phyloP scores from a whole-genome alignment of 2,113 vertebrate species.

The Chloropsis hardwickii region DNA sequence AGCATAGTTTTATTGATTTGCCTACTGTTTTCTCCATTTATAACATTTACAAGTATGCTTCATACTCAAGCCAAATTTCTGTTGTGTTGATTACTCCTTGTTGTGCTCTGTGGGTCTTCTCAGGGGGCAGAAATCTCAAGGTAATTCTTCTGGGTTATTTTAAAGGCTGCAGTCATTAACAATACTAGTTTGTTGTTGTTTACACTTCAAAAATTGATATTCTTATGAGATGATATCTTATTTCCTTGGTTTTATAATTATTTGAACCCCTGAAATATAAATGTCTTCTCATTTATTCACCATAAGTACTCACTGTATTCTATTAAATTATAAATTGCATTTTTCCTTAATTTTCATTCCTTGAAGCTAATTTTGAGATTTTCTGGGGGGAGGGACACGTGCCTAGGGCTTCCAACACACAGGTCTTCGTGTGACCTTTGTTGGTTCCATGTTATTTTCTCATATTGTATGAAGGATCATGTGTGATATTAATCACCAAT shows the following conservation, averaged over 20 bases:
- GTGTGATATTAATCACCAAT: neutral
- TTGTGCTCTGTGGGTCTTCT: neutral
- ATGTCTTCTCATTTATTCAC: neutral
- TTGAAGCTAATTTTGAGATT: neutral
- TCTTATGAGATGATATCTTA: neutral
- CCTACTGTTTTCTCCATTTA: neutral
- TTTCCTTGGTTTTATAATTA: neutral
- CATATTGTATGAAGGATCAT: fast-evolving
- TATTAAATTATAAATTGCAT: neutral
- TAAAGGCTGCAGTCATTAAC: neutral
- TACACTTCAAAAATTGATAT: neutral
- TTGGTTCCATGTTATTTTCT: neutral
- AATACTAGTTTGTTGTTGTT: neutral
- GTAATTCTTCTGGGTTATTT: neutral
- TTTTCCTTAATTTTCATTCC: neutral
- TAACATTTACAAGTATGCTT: neutral
- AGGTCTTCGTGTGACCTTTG: neutral
- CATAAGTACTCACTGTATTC: neutral
- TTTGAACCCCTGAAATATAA: neutral
- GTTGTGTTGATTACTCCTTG: neutral
- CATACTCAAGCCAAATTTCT: neutral
- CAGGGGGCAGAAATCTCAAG: neutral
- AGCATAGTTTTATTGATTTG: neutral
- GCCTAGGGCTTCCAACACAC: neutral
- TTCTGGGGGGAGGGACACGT: neutral